A percentile compares a stretch with the other conserved stretches of the same genome.
Conservation (phyloP, 1,140 invertebrate species). For the Apolygus lucorum region DNA sequence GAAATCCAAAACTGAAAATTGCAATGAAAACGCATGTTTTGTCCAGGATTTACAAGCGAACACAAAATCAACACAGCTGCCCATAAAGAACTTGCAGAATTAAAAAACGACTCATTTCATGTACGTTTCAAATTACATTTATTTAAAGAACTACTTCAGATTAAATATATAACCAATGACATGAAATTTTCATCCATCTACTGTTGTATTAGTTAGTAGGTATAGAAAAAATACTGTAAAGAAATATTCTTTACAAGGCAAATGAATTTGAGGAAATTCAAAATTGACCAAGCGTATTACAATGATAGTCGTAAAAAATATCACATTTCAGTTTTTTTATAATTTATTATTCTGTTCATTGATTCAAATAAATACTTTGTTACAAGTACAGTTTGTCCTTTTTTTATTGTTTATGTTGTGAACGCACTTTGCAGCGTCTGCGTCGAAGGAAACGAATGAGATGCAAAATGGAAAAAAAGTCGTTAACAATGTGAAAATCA, state of each 20-base stretch:
- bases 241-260: not conserved
- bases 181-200: not conserved
- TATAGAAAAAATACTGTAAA: not conserved
- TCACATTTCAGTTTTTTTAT: slow-evolving; percentile 16
- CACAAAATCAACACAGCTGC: too few relatives aligned
- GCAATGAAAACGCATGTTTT: too few relatives aligned
- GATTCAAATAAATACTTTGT: not conserved
- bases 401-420: not conserved
- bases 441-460: not conserved
- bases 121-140: not conserved
- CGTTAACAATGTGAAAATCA: not conserved
- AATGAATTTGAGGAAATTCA: not conserved
- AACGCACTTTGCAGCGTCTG: not conserved
- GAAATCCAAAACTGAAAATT: too few relatives aligned
- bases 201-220: not conserved
- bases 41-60: too few relatives aligned
- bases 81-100: not conserved
- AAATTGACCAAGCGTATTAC: slow-evolving; percentile 23
- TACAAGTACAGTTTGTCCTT: not conserved
- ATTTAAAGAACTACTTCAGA: not conserved
- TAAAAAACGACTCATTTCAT: not conserved
- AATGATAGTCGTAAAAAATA: slow-evolving; percentile 26
- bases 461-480: not conserved
- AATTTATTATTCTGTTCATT: slow-evolving; percentile 11
- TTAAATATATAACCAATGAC: not conserved